Base-by-base conservation (phyloP, 2,888 invertebrate species). In the Drosophila atripex region DNA sequence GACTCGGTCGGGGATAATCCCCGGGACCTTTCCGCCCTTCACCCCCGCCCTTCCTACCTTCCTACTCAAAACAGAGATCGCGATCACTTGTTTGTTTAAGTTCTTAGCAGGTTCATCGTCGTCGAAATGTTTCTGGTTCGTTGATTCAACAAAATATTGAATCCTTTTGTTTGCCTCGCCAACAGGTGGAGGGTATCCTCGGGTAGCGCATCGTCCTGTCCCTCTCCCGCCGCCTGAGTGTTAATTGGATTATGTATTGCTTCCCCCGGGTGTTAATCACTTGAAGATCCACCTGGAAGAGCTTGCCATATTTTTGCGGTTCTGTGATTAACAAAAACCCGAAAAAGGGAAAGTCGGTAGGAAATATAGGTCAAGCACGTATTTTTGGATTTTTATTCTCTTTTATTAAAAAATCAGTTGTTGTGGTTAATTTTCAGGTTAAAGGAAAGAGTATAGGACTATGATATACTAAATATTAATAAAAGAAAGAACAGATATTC, bases 181-280 rank as follows among this genome's bases (percentile, higher is more conserved):
- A 76, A 83, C 86, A 86, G 82, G 82, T 83, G 76, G 70, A 76
- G 73, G 77, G 39, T 35, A 80, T 66, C 59, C 63, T 52, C n/a
- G n/a, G n/a, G n/a, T n/a, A n/a, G n/a, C n/a, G 30, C 23, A 46
- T 47, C 12, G 21, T 16, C 58, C 41, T 23, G 32, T 45, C 14
- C 49, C 25, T 9, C 2, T 38, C 18, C 14, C 55, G 14, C 25
- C 21, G 21, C 9, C 54, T 12, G 35, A 61, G 75, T 78, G 83
- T 83, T 85, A 85, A 85, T 85, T 85, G 85, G 85, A 87, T 85
- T 87, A 85, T 76, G 82, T 73, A 59, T 75, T 86, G 85, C 77
- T 78, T 63, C 61, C 55, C 52, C 45, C 45, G 30, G 46, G 70
- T 71, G 71, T 71, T 71, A 71, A 71, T 64, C 64, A 64, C 56